phyloP scores from a whole-genome alignment of 2,888 invertebrate genomes.

The Habroteleia sp. region DNA sequence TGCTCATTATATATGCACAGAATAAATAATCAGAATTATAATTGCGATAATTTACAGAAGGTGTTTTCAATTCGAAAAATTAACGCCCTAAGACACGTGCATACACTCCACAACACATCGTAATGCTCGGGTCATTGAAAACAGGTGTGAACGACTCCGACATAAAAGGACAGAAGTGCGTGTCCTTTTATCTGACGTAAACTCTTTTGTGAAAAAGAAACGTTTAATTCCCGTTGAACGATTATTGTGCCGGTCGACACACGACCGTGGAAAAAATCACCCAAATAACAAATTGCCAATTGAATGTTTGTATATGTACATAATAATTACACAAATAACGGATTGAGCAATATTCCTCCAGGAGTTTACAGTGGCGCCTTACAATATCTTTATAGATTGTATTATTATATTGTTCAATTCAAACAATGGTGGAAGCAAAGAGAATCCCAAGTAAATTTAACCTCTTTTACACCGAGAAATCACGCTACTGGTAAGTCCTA shows the following conservation, averaged over 20 bases:
- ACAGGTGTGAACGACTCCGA: constrained; percentile 10
- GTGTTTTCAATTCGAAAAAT: constrained; percentile 13
- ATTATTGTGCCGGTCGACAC: constrained; percentile 9
- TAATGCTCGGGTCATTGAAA: background rate
- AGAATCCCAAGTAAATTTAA: too few species aligned
- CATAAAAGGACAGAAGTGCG: constrained; percentile 5
- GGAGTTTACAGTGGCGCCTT: constrained; percentile 9
- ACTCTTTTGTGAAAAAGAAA: constrained; percentile 19
- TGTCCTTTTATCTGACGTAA: constrained; percentile 21
- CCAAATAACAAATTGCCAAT: constrained; percentile 23
- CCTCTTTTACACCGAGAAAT: too few species aligned
- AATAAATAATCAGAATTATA: constrained; percentile 15
- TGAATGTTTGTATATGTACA: constrained; percentile 44
- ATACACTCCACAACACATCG: background rate
- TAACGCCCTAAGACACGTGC: background rate
- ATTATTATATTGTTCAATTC: too few species aligned
- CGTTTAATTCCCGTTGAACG: background rate
- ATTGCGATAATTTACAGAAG: background rate
- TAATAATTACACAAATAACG: constrained; percentile 16
- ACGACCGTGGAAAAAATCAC: constrained; percentile 11
- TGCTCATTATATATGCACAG: background rate
- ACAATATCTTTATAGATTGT: too few species aligned
- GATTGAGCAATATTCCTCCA: constrained; percentile 25
- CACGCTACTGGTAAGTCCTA: too few species aligned
- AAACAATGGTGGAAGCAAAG: too few species aligned